Evolutionary conservation across 2,113 vertebrate species (phyloP).

Genomic region (Micromys minutus): DNA sequence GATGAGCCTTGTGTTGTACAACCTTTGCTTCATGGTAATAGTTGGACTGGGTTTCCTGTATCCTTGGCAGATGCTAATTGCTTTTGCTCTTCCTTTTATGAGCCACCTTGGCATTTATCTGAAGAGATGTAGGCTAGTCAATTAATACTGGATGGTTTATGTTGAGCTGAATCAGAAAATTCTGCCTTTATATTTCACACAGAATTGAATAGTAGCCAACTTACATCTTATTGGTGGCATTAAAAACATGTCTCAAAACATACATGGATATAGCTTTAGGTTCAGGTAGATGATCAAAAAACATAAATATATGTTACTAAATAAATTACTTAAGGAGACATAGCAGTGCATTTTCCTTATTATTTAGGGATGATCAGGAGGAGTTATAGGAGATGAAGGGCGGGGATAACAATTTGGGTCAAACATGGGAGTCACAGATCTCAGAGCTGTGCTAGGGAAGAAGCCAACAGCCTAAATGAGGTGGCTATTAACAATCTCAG

Average conservation of each 20-base stretch:
- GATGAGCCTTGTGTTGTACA: not conserved
- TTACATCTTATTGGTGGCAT: not conserved
- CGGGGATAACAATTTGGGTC: not conserved
- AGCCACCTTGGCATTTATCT: not conserved
- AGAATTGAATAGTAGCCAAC: conserved; percentile 29
- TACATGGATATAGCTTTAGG: not conserved
- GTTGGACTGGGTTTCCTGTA: not conserved
- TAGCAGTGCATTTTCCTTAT: not conserved
- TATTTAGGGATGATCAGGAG: conserved; percentile 11
- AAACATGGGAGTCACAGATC: not conserved
- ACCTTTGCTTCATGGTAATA: not conserved
- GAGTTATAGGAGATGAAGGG: not conserved
- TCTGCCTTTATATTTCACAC: not conserved
- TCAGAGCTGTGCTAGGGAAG: not conserved
- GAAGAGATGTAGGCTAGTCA: not conserved
- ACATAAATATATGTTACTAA: not conserved
- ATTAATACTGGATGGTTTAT: not conserved
- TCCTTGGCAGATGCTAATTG: conserved; percentile 15
- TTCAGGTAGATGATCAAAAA: not conserved
- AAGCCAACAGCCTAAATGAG: not conserved
- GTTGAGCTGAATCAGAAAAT: not conserved
- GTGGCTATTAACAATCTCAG: not conserved
- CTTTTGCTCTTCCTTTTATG: conserved; percentile 6
- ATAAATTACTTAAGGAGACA: not conserved
- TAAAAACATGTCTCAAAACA: not conserved